phyloP scores from a whole-genome alignment of 1,140 invertebrate species.

The Lutraria rhynchaena region DNA sequence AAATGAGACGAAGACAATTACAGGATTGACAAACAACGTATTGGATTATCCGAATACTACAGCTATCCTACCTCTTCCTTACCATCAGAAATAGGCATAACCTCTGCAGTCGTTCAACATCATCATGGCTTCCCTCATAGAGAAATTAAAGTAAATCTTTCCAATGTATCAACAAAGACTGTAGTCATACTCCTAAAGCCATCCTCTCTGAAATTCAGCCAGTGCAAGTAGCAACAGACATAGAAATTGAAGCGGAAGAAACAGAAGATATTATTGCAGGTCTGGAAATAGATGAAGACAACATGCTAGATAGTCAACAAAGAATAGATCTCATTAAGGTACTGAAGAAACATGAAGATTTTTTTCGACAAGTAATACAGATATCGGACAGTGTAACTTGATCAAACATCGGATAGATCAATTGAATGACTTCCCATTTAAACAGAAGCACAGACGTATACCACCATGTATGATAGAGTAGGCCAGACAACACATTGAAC shows the following conservation, averaged over 20 bases:
- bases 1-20: constrained; percentile 1
- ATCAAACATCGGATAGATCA: constrained; percentile 29
- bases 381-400: constrained; percentile 12
- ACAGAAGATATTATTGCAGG: not conserved
- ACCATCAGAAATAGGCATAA: not conserved
- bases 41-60: constrained; percentile 1
- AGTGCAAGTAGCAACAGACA: constrained; percentile 1
- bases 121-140: not conserved
- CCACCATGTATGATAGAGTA: constrained; percentile 38
- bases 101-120: constrained; percentile 2
- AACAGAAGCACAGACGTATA: constrained; percentile 29
- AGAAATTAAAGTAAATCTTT: not conserved
- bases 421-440: constrained; percentile 36
- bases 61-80: not conserved
- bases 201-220: constrained; percentile 27
- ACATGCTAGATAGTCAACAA: not conserved
- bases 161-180: constrained; percentile 32
- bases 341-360: constrained; percentile 13
- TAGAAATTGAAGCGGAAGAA: not conserved
- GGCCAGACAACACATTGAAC: constrained; percentile 23
- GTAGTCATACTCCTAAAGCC: constrained; percentile 17
- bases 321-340: not conserved
- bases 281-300: constrained; percentile 13
- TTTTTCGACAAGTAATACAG: constrained; percentile 13
- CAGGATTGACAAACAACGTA: constrained; percentile 2